These are phyloP conservation scores for Spatula versicolor DNA, from an alignment of 2,797 vertebrate species.

Conservation along the genomic window DNA sequence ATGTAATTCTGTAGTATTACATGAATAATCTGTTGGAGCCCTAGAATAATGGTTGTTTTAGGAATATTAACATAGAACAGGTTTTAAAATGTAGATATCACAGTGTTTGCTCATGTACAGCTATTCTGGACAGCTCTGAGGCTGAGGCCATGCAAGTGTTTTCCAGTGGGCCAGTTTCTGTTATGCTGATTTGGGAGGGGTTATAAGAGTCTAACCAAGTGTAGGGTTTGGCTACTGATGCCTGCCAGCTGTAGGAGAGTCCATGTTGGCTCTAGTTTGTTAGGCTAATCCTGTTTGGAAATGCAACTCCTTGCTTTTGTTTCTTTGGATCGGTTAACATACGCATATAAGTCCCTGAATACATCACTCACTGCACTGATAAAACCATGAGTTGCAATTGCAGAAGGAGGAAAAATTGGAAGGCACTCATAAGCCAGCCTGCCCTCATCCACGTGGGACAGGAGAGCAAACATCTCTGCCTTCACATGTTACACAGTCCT, in stretches of 20 bases:
- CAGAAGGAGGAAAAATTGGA: background rate
- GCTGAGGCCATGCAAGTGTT: background rate
- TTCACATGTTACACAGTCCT: background rate
- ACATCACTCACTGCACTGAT: background rate
- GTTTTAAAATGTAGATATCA: background rate
- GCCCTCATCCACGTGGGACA: background rate
- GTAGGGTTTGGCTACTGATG: background rate
- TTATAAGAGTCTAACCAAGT: background rate
- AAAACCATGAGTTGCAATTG: background rate
- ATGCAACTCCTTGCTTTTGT: background rate
- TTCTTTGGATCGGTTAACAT: background rate
- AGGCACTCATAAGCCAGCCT: background rate
- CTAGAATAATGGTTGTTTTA: background rate
- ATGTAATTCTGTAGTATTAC: fast-evolving
- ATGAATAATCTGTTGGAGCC: background rate
- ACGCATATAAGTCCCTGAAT: background rate
- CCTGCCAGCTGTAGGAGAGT: background rate
- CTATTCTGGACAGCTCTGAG: background rate
- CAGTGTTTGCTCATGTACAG: background rate
- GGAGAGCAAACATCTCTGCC: background rate
- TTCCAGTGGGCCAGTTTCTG: background rate
- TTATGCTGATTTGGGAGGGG: background rate
- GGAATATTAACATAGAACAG: background rate
- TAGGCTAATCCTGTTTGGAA: background rate
- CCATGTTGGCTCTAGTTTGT: background rate